phyloP scores from a whole-genome alignment of 2,113 vertebrate species.

The Catagonus wagneri region DNA sequence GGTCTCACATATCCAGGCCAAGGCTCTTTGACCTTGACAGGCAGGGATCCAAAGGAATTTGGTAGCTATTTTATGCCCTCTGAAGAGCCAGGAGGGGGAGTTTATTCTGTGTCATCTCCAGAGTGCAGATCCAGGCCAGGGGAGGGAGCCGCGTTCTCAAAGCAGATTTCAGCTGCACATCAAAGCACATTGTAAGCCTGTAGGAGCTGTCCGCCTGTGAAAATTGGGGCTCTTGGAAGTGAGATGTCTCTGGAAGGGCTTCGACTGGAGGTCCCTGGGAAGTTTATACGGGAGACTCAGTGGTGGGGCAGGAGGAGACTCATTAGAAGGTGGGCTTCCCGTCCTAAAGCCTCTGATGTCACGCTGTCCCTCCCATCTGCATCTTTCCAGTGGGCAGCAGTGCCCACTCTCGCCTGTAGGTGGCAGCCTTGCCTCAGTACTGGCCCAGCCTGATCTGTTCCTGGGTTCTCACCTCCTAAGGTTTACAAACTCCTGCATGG shows the following conservation, averaged over 20 bases:
- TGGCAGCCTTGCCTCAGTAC: not conserved
- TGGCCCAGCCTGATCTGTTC: rapidly evolving
- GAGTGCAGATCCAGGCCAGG: not conserved
- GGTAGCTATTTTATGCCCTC: not conserved
- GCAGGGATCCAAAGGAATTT: rapidly evolving
- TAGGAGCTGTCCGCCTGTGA: not conserved
- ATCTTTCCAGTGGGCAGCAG: not conserved
- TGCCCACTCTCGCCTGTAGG: not conserved
- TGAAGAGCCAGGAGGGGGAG: too few species aligned
- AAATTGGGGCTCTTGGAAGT: too few species aligned
- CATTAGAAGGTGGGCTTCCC: not conserved
- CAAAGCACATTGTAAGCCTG: not conserved
- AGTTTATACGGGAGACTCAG: not conserved
- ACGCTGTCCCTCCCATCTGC: not conserved
- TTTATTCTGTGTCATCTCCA: not conserved
- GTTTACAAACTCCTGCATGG: not conserved
- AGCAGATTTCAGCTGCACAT: too few species aligned
- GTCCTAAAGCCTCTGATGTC: not conserved
- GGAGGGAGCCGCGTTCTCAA: rapidly evolving
- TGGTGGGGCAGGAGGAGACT: not conserved
- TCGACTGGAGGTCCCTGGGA: not conserved
- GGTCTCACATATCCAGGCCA: not conserved
- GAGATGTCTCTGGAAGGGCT: not conserved
- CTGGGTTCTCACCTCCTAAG: not conserved
- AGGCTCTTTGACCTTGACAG: not conserved